Evolutionary conservation across 2,888 invertebrate species (phyloP).

Genomic region (Toxonevra muliebris): DNA sequence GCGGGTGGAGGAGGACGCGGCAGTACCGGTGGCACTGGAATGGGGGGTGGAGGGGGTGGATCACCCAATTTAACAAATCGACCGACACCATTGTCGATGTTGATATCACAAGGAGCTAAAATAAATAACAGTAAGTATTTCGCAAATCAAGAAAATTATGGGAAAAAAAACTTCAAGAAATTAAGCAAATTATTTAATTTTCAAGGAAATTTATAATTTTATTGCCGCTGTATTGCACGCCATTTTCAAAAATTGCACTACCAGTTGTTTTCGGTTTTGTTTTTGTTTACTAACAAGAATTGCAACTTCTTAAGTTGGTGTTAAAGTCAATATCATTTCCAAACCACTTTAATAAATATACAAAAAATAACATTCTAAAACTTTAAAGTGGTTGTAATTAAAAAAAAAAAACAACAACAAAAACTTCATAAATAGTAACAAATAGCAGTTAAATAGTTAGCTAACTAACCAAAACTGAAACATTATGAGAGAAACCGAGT

Average conservation of each 20-base stretch:
- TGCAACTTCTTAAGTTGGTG: slow-evolving; percentile 6
- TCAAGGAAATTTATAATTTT: not conserved
- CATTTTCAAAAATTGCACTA: not conserved
- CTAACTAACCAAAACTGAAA: no score
- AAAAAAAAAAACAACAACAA: not conserved
- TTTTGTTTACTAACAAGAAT: slow-evolving; percentile 8
- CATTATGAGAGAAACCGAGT: no score
- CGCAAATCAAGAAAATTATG: not conserved
- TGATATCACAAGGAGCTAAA: slow-evolving; percentile 81
- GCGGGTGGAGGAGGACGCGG: slow-evolving; percentile 39
- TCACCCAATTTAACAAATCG: slow-evolving; percentile 56
- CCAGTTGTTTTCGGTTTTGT: not conserved
- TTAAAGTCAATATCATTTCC: slow-evolving; percentile 29
- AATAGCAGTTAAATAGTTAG: no score
- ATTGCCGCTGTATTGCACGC: no score
- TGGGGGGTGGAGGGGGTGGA: slow-evolving; percentile 32
- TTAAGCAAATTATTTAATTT: slow-evolving; percentile 8
- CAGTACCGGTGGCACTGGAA: slow-evolving; percentile 33
- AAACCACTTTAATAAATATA: not conserved
- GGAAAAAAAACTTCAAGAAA: not conserved
- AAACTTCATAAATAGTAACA: no score
- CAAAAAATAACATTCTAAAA: no score
- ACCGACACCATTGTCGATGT: slow-evolving; percentile 78
- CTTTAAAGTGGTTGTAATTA: no score
- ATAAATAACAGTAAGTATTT: slow-evolving; percentile 78